Conservation (phyloP, 2,888 invertebrate species). For the Hemistola chrysoprasaria region DNA sequence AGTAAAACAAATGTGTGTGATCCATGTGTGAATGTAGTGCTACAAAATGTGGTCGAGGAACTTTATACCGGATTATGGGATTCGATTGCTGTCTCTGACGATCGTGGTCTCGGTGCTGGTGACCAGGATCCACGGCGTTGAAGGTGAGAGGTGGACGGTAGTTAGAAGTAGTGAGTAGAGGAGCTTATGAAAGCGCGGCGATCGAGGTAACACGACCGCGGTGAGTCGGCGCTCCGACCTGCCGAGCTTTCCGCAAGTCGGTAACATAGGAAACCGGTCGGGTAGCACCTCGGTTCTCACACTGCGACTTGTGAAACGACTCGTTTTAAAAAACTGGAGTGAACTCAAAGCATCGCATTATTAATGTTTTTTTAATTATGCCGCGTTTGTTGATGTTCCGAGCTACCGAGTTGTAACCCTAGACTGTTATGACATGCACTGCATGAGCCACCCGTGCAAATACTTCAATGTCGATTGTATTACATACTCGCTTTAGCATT, state of each 20-base stretch:
- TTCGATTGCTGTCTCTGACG: conserved; percentile 78
- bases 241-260: conserved; percentile 52
- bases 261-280: conserved; percentile 52
- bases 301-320: conserved; percentile 77
- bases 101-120: conserved; percentile 70
- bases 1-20: conserved; percentile 82
- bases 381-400: conserved; percentile 56
- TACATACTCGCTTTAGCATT: conserved; percentile 22
- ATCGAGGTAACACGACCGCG: conserved; percentile 52
- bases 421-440: conserved; percentile 48
- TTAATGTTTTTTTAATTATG: conserved; percentile 72
- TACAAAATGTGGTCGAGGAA: conserved; percentile 86
- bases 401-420: conserved; percentile 38
- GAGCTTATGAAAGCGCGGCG: conserved; percentile 77
- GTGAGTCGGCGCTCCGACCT: conserved; percentile 45
- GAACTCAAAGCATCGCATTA: conserved; percentile 74
- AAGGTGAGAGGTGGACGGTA: conserved; percentile 76
- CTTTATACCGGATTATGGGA: conserved; percentile 86
- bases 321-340: conserved; percentile 79
- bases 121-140: conserved; percentile 76
- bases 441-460: conserved; percentile 30
- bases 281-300: conserved; percentile 73
- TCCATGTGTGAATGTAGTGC: conserved; percentile 83
- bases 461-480: conserved; percentile 28
- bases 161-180: conserved; percentile 36